Evolutionary conservation across 2,797 vertebrate genomes (phyloP), one percentile per base, ranked within the genome.

Genomic region (Darevskia mixta): DNA sequence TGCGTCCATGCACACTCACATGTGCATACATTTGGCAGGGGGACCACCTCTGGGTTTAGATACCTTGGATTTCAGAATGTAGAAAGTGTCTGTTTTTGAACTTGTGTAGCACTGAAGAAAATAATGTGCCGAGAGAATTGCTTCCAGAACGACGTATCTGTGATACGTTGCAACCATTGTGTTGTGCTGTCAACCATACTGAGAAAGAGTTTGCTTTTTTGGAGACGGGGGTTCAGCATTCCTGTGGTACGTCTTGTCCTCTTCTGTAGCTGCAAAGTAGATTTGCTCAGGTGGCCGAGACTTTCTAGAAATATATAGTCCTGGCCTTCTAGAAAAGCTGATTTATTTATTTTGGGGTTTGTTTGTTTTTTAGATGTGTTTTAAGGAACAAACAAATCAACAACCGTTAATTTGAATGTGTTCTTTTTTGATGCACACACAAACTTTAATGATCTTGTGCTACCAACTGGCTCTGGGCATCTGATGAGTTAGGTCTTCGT

Each of bases 191-290:
- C 61, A 41, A 20, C 66, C 27, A 32, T 73, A 18, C 10, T n/a
- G 35, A 73, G 7, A 27, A 76, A 3, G 72, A 8, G 25, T 17
- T 87, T 87, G 27, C 61, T 72, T 27, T 69, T 69, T 76, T 45
- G 11, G 82, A 58, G 78, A 17, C 38, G 35, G 29, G 29, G 58
- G 23, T 32, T 61, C 49, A 29, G 20, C 75, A 27, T 85, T 23
- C 61, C 61, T 64, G 2, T 4, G 29, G 20, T 43, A 58, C 66
- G 58, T 8, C 91, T 88, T 85, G 25, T 41, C 0, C 0, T 86
- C 88, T 92, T 93, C 81, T 49, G 82, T 45, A 71, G 5, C 73
- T 66, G n/a, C 71, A 86, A 93, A 92, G 64, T 23, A 92, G 66
- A 89, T 71, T 85, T 90, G 0, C 23, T 45, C 79, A 84, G 87